Conservation (phyloP, 2,113 vertebrate species). For the Actenoides lindsayi region DNA sequence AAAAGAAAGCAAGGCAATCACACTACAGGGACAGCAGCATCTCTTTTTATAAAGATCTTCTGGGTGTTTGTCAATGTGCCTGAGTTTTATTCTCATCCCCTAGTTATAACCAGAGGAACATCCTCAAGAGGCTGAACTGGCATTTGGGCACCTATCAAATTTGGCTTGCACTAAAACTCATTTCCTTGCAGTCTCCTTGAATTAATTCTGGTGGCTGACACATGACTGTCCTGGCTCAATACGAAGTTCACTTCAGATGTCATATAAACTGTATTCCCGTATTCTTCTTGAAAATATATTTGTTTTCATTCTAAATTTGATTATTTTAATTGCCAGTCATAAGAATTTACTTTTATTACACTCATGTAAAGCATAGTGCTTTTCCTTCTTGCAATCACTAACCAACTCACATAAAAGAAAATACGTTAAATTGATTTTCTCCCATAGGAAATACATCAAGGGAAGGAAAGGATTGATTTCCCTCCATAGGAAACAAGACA, state of each 20-base stretch:
- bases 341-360: slow-evolving; percentile 16
- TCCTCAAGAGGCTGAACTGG: neutral
- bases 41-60: neutral
- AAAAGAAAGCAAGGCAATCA: neutral
- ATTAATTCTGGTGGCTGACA: slow-evolving; percentile 2
- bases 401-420: slow-evolving; percentile 12
- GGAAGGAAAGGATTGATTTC: slow-evolving; percentile 45
- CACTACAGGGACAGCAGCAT: neutral
- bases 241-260: neutral
- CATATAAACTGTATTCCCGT: neutral
- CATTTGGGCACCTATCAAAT: slow-evolving; percentile 24
- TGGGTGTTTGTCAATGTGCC: neutral
- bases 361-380: neutral
- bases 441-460: slow-evolving; percentile 48
- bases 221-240: neutral
- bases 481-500: slow-evolving; percentile 28
- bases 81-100: neutral
- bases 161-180: neutral
- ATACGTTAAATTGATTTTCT: slow-evolving; percentile 37
- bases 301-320: slow-evolving; percentile 8
- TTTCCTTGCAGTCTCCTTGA: slow-evolving; percentile 5
- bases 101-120: neutral
- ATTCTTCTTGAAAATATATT: neutral
- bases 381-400: neutral
- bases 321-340: slow-evolving; percentile 41